Base-by-base conservation (phyloP, 2,113 vertebrate species). In the Tupaia tana region DNA sequence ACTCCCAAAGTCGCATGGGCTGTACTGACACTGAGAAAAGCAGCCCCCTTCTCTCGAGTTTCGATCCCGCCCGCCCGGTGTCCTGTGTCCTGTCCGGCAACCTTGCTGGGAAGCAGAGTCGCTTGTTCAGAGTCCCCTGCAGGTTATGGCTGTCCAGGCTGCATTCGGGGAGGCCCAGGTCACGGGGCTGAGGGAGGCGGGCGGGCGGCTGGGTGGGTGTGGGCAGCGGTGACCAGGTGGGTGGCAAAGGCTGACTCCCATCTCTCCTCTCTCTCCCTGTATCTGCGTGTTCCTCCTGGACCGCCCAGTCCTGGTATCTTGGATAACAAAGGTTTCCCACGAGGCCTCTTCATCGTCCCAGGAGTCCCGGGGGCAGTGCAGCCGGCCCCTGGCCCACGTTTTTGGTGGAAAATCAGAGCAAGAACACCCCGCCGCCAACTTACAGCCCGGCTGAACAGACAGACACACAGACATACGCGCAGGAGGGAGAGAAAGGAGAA, bases 231-330 rank as follows among this genome's bases (percentile, higher is more conserved):
- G 43, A 43, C 4, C 4, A 6, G 15, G 54, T 59, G 31, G 0
- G 1, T 22, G 16, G 10, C 7, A 4, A 0, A 97, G 25, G 0
- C 19, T 73, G 27, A 94, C 81, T 25, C 87, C 31, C 63, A 59
- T 79, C 67, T 97, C 27, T 80, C 27, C 66, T 97, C 34, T 93
- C 66, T 97, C 70, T 93, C 78, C 19, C 29, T 20, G 56, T 11
- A 34, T 29, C 56, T 0, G 0, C 19, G 9, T 20, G 2, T 29
- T 13, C 12, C 8, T n/a, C 1, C 29, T 22, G 71, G 73, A 3
- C 70, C 29, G 93, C 97, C 10, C 98, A 99, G 99, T 99, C 99
- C 98, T 99, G 99, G 99, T 99, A 99, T 98, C 99, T 99, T 98
- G 99, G 99, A 96, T 98, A 99, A 98, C 98, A 98, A 94, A 98